Base-by-base conservation (phyloP, 2,797 vertebrate species). In the Sebastolobus altivelis region DNA sequence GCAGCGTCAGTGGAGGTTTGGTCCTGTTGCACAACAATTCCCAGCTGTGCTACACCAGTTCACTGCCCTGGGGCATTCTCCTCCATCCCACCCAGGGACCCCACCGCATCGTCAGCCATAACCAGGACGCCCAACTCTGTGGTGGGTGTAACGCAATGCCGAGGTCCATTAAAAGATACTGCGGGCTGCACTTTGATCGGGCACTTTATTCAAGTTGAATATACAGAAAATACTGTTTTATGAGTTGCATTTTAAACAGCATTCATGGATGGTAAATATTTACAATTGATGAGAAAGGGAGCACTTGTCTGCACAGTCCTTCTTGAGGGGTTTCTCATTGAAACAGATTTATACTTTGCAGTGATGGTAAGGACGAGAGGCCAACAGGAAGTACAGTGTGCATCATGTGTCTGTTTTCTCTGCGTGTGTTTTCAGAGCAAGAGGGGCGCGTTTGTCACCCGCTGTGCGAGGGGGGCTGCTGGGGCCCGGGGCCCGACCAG, bases 401-500 rank as follows among this genome's bases (percentile, higher is more conserved):
- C 29, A 2, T 82, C 35, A 43, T 67, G 27, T 59, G n/a, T 62
- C 4, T 73, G 12, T 66, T 56, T 60, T 65, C 1, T 73, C 31
- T 58, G 49, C 75, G 9, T 92, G 35, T 86, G 58, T 92, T 79
- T 92, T 74, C 93, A 99, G 98, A 88, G 88, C 83, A 62, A 0
- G 79, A 97, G 49, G 95, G 94, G 5, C 93, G 80, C 18, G 79
- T 95, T 49, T 99, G 98, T 92, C 93, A 97, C 92, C 79, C 85
- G 0, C 94, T 98, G 72, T 99, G 98, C 0, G 69, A 94, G 0
- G 95, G 95, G 5, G 95, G 96, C 79, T 99, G 98, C 94, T 99
- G 98, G 98, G 98, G 98, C 2, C 96, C 96, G 0, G 98, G 97
- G 3, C 96, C 97, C 0, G 92, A 95, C 61, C 98, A 99, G 92